A percentile compares a stretch with the other conserved stretches of the same genome.
phyloP scores from a whole-genome alignment of 2,797 vertebrate species.

The Parauchenoglanis punctatus region DNA sequence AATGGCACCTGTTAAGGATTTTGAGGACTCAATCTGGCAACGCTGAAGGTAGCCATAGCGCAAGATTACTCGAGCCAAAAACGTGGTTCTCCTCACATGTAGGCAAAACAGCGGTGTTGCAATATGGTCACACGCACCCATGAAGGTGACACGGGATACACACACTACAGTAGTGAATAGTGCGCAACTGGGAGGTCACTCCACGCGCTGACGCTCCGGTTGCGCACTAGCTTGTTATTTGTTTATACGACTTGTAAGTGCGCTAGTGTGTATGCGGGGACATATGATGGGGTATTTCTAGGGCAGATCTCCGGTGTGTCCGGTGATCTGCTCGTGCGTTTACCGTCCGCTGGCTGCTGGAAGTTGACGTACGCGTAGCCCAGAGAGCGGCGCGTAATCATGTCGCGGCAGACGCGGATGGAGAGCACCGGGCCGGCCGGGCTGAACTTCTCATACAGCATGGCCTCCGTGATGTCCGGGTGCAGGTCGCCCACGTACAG shows the following conservation, averaged over 20 bases:
- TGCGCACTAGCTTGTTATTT: conserved; percentile 5
- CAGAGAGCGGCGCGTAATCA: conserved; percentile 88
- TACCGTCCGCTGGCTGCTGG: conserved; percentile 91
- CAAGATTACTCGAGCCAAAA: conserved; percentile 33
- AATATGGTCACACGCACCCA: not conserved
- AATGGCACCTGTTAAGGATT: not conserved
- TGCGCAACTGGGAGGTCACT: not conserved
- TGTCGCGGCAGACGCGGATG: conserved; percentile 89
- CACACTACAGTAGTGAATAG: not conserved
- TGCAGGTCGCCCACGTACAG: conserved; percentile 90
- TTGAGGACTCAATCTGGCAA: conserved; percentile 10
- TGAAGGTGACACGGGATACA: not conserved
- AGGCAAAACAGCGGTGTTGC: conserved; percentile 7
- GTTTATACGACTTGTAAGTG: not conserved
- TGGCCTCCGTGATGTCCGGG: conserved; percentile 89
- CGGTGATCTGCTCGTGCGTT: conserved; percentile 45
- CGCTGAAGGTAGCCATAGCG: conserved; percentile 30
- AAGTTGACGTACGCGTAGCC: conserved; percentile 93
- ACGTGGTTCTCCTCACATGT: conserved; percentile 11
- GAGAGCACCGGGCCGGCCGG: conserved; percentile 91
- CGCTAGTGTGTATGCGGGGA: conserved; percentile 11
- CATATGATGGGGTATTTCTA: not conserved
- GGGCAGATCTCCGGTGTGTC: not conserved
- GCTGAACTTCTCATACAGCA: conserved; percentile 93
- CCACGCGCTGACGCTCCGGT: conserved; percentile 2